Base-by-base conservation (phyloP, 1,140 invertebrate genomes). In the Pararge aegeria region DNA sequence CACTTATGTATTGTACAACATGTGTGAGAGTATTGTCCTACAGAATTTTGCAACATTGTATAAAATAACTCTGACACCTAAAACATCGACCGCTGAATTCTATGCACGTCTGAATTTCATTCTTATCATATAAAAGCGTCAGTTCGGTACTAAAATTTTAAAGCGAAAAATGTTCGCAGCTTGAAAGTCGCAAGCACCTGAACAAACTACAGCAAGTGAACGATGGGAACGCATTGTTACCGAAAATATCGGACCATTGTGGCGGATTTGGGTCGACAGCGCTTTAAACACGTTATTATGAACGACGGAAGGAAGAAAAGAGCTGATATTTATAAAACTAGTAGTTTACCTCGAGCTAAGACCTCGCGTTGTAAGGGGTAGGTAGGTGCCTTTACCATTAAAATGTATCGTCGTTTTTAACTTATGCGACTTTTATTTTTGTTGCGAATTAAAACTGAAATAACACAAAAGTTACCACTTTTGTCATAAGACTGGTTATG, bases 231-330 rank as follows among this genome's bases (percentile, higher is more conserved):
- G 21, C 24, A 49, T 49, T 49, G 46, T 49, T 49, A 29, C 46
- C 46, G 21, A 49, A 49, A 48, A 49, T n/a, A 29, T 49, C 46
- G 46, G 46, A 46, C 46, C 46, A 15, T 49, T 49, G 46, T 49
- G n/a, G 46, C 4, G n/a, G 20, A 49, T 49, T 49, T 29, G 46
- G 46, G 46, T 29, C 46, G 21, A 29, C 20, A 27, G 46, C 21
- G 18, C 9, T 49, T 27, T 49, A 49, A 49, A 49, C 46, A 29
- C 46, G 46, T 49, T 49, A 49, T 49, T 49, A 49, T 24, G 20
- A 18, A 42, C 38, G 38, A 40, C 19, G 19, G 42, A 20, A 46
- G 19, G 42, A 46, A 34, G 30, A 4, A 27, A 42, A 18, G 13
- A 42, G 15, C 18, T 46, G 18, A 46, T 20, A 46, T 46, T 46